Base-by-base conservation (phyloP, 2,113 vertebrate genomes). In the Colistium nudipinnis region DNA sequence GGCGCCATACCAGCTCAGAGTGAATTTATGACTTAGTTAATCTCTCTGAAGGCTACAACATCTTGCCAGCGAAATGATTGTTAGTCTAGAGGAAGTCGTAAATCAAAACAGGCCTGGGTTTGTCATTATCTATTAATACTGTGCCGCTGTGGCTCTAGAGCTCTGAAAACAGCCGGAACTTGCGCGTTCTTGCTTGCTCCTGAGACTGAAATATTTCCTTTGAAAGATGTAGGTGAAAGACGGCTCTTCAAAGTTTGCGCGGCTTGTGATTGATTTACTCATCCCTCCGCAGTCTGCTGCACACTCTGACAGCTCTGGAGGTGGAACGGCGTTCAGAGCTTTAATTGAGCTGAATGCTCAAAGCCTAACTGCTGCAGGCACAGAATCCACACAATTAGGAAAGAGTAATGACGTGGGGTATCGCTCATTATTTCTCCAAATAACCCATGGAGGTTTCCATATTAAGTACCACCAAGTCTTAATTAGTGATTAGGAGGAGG, bases 121-220 rank as follows among this genome's bases (percentile, higher is more conserved):
- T 86, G 78, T 84, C 78, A 82, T 90, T 89, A 88, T 89, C 88
- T 88, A 86, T 88, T 90, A 88, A 89, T 89, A 86, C 71, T 55
- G 36, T 70, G 59, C 65, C 25, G 36, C 76, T 78, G 52, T 36
- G 38, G 22, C 57, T 78, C 49, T 28, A 39, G 69, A 80, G 75
- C 72, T 79, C 31, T 62, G 28, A 71, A 70, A 76, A 62, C 78
- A 70, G 66, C 35, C 52, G 28, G 55, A 63, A 55, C 48, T 76
- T 3, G 14, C 47, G 62, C 74, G 22, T 78, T 77, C 44, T 41
- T 13, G 39, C 44, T 27, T 47, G 78, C 74, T 75, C 78, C 64
- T 22, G 52, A 80, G 61, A 74, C 54, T 61, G 74, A 74, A 61
- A 68, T 33, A 24, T 57, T 80, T 66, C 62, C 68, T 74, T 30